Evolutionary conservation across 2,888 invertebrate genomes (phyloP).

Genomic region (Mythimna impura): DNA sequence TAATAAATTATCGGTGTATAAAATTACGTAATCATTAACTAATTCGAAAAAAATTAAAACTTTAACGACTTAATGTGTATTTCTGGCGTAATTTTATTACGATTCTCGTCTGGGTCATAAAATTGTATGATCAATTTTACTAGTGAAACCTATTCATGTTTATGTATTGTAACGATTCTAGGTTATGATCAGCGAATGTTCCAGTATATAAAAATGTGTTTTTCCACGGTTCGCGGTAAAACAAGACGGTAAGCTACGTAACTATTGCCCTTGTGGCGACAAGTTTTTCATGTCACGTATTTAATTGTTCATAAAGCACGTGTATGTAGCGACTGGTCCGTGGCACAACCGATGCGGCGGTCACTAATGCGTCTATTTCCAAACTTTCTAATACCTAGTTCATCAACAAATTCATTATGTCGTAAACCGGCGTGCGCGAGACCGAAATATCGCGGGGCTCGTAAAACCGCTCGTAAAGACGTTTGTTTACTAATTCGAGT

Average conservation of each 20-base stretch:
- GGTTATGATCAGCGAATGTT: constrained; percentile 42
- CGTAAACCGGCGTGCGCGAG: constrained; percentile 89
- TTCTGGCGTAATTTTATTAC: constrained; percentile 49
- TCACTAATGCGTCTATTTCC: constrained; percentile 88
- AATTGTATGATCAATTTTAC: constrained; percentile 50
- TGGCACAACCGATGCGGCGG: constrained; percentile 73
- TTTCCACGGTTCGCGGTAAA: constrained; percentile 24
- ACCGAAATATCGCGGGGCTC: constrained; percentile 90
- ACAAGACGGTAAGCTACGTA: constrained; percentile 2
- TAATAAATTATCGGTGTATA: constrained; percentile 26
- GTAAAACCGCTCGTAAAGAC: constrained; percentile 90
- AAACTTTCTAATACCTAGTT: constrained; percentile 90
- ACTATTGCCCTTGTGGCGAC: constrained; percentile 26
- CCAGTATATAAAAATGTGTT: constrained; percentile 29
- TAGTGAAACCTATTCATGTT: constrained; percentile 38
- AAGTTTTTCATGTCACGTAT: constrained; percentile 56
- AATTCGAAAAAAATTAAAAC: constrained; percentile 23
- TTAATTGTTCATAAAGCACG: constrained; percentile 68
- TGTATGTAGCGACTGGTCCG: constrained; percentile 43
- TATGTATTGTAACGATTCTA: constrained; percentile 38
- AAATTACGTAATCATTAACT: constrained; percentile 31
- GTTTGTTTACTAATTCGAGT: constrained; percentile 91
- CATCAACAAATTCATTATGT: constrained; percentile 91
- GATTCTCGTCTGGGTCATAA: constrained; percentile 42
- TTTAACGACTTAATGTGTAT: constrained; percentile 45